phyloP scores from a whole-genome alignment of 2,797 vertebrate species.

The Capromys pilorides region DNA sequence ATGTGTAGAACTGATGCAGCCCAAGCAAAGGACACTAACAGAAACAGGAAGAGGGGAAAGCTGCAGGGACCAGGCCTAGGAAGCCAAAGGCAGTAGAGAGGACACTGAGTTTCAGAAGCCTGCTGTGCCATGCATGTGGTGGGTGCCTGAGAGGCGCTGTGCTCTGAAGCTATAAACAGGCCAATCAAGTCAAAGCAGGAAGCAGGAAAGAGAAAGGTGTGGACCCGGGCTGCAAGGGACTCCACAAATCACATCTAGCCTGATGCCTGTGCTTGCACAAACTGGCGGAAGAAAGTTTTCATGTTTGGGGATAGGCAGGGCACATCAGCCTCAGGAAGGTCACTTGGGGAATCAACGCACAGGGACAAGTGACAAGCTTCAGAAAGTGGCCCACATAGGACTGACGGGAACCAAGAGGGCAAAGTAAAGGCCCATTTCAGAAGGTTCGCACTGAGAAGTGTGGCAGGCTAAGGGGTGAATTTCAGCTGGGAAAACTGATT shows the following conservation, averaged over 20 bases:
- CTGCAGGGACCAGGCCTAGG: neutral
- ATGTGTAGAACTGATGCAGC: neutral
- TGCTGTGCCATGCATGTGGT: neutral
- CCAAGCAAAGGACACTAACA: neutral
- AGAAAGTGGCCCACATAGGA: neutral
- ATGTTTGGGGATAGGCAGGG: no score
- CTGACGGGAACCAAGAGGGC: neutral
- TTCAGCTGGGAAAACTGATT: neutral
- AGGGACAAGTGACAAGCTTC: neutral
- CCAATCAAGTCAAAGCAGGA: neutral
- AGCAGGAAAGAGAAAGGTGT: neutral
- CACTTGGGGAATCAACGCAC: neutral
- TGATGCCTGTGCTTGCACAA: neutral
- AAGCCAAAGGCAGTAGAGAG: neutral
- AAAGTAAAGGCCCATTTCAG: neutral
- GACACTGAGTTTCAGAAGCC: neutral
- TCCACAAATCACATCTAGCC: rapidly evolving
- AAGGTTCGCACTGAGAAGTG: neutral
- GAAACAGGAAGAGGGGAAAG: neutral
- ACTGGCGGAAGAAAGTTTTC: neutral
- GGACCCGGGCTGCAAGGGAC: neutral
- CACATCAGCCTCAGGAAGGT: neutral
- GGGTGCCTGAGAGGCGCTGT: no score
- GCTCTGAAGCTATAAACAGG: neutral
- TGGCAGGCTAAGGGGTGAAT: neutral